Evolutionary conservation across 2,113 vertebrate genomes (phyloP).

Genomic region (Sula dactylatra): DNA sequence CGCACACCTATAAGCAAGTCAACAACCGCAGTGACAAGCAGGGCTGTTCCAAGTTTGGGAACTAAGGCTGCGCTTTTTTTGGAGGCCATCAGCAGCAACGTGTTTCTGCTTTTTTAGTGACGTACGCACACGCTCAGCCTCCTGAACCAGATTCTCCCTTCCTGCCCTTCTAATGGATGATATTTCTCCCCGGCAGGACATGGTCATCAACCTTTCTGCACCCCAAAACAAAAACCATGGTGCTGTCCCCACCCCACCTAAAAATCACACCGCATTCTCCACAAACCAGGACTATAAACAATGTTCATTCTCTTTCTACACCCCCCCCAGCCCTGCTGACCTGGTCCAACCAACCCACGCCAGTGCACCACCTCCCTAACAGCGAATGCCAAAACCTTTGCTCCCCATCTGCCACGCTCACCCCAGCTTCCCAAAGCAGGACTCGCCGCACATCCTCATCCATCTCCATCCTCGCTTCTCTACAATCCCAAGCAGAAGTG

Average conservation of each 20-base stretch:
- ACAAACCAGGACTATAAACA: rapidly evolving
- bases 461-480: background rate
- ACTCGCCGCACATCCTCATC: rapidly evolving
- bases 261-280: background rate
- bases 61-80: background rate
- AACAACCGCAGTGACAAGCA: background rate
- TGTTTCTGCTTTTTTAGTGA: background rate
- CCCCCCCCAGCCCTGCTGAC: background rate
- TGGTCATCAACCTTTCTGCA: background rate
- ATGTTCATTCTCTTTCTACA: background rate
- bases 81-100: background rate
- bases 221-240: rapidly evolving
- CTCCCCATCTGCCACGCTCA: background rate
- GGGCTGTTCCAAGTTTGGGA: background rate
- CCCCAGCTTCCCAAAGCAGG: background rate
- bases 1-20: background rate
- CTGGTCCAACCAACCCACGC: background rate
- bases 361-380: background rate
- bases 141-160: background rate
- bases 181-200: background rate
- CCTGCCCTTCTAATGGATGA: background rate
- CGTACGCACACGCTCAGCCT: rapidly evolving
- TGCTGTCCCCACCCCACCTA: background rate
- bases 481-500: background rate
- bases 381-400: background rate